These are phyloP conservation scores for Sminthopsis crassicaudata DNA, from an alignment of 2,113 vertebrate genomes.

Conservation along the genomic window DNA sequence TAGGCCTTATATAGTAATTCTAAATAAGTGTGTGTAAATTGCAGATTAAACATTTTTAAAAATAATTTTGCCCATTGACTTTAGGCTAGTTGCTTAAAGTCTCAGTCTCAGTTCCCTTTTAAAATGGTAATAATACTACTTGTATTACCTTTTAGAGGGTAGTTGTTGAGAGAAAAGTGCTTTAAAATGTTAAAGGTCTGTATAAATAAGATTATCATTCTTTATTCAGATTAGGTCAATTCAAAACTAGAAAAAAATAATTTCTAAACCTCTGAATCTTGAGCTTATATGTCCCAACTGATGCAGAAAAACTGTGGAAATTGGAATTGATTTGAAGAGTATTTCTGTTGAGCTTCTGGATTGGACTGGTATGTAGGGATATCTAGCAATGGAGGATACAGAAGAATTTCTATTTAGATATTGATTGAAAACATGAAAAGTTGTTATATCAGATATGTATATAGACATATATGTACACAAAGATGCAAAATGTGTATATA, in stretches of 20 bases:
- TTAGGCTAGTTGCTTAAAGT: background rate
- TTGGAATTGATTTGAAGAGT: background rate
- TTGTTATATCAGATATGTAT: background rate
- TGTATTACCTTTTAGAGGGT: too few relatives aligned
- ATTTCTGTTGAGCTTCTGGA: background rate
- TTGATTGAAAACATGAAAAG: constrained; percentile 6
- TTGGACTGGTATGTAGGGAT: background rate
- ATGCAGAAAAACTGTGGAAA: background rate
- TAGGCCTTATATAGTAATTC: background rate
- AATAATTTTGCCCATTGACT: background rate
- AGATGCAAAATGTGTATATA: background rate
- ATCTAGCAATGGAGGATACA: background rate
- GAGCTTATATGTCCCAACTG: background rate
- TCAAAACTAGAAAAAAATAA: background rate
- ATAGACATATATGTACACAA: background rate
- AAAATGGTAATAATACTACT: too few relatives aligned
- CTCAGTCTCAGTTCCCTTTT: too few relatives aligned
- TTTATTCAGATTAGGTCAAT: background rate
- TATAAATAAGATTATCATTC: background rate
- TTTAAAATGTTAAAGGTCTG: background rate
- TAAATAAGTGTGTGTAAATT: background rate
- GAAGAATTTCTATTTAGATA: constrained; percentile 13
- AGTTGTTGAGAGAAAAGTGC: background rate
- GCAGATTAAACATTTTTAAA: background rate
- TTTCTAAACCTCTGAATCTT: background rate